Conservation (phyloP, 2,888 invertebrate genomes). For the Elegia similella region DNA sequence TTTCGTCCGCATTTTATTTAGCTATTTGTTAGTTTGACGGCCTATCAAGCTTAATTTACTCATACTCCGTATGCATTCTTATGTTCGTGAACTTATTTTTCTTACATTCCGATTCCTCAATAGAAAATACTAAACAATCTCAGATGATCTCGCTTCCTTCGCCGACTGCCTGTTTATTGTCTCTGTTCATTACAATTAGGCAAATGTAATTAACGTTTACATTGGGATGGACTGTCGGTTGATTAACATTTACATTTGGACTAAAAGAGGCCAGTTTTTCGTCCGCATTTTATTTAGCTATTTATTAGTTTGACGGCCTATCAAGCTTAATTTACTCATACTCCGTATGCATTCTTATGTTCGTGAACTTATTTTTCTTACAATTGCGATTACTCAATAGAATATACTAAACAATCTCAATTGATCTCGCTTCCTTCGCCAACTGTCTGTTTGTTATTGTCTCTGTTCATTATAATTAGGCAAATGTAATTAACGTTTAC, state of each 20-base stretch:
- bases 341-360: background rate
- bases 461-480: constrained; percentile 23
- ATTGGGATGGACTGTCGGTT: constrained; percentile 8
- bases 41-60: background rate
- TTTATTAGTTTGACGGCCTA: background rate
- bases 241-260: constrained; percentile 16
- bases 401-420: constrained; percentile 19
- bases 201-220: constrained; percentile 17
- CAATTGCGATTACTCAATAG: constrained; percentile 10
- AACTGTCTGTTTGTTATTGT: constrained; percentile 20
- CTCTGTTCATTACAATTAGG: constrained; percentile 24
- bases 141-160: constrained; percentile 17
- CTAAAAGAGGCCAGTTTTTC: background rate
- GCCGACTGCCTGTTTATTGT: constrained; percentile 19
- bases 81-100: background rate
- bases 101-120: constrained; percentile 2
- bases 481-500: constrained; percentile 17
- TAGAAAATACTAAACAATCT: constrained; percentile 19
- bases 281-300: background rate
- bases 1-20: background rate
- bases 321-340: background rate
- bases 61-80: background rate
- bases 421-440: constrained; percentile 13
- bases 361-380: background rate
- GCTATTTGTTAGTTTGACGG: background rate